These are phyloP conservation scores for Drosophila sp. DNA, from an alignment of 1,140 invertebrate genomes.

Conservation along the genomic window DNA sequence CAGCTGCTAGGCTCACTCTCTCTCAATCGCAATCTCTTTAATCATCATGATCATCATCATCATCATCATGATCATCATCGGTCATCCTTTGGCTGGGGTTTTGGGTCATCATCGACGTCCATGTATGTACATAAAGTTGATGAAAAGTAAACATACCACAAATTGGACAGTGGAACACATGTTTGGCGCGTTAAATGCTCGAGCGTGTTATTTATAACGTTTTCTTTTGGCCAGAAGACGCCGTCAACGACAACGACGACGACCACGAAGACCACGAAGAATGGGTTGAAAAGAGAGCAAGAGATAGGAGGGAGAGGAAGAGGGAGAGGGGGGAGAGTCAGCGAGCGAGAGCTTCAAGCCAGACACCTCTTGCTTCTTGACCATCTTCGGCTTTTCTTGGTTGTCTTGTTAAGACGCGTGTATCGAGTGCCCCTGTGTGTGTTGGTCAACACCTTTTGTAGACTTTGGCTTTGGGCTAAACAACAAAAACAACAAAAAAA, in stretches of 20 bases:
- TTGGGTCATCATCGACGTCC: conserved; percentile 1
- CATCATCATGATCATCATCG: neutral
- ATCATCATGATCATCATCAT: too few relatives aligned
- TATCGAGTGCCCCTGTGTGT: conserved; percentile 62
- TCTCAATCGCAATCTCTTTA: too few relatives aligned
- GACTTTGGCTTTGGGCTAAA: conserved; percentile 71
- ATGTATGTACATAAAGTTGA: conserved; percentile 38
- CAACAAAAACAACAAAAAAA: conserved; percentile 44
- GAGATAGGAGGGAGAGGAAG: neutral
- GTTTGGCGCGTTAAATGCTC: conserved; percentile 80
- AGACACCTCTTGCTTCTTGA: conserved; percentile 18
- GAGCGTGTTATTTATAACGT: conserved; percentile 81
- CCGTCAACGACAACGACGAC: neutral
- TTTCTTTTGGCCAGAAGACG: conserved; percentile 43
- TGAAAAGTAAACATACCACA: conserved; percentile 80
- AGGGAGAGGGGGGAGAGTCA: neutral
- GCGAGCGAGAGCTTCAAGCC: neutral
- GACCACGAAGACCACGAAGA: too few relatives aligned
- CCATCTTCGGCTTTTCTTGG: conserved; percentile 14
- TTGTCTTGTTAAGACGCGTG: conserved; percentile 72
- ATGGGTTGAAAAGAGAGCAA: too few relatives aligned
- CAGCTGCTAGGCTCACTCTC: neutral
- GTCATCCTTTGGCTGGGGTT: neutral
- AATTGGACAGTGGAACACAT: conserved; percentile 81
- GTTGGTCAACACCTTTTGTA: conserved; percentile 80